phyloP scores from a whole-genome alignment of 2,888 invertebrate genomes.

The Muschampia plurimacula region DNA sequence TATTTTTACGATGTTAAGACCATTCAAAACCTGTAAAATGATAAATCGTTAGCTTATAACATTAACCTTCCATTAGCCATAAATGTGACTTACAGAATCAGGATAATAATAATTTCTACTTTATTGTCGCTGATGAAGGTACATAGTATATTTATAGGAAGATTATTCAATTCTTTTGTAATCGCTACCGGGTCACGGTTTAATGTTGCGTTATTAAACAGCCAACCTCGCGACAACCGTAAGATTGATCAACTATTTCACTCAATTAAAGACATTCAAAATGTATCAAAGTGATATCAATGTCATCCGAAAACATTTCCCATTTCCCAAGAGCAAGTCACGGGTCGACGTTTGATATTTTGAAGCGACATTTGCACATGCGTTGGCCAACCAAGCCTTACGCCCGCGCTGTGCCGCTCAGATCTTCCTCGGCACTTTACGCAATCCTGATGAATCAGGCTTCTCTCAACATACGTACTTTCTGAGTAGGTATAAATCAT shows the following conservation, averaged over 20 bases:
- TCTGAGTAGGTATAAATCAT: slow-evolving; percentile 29
- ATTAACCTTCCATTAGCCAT: slow-evolving; percentile 6
- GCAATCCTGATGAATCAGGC: slow-evolving; percentile 63
- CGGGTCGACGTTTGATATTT: slow-evolving; percentile 76
- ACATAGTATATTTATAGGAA: slow-evolving; percentile 7
- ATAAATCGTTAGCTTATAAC: slow-evolving; percentile 5
- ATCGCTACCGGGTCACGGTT: slow-evolving; percentile 31
- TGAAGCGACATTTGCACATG: slow-evolving; percentile 73
- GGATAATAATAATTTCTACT: background rate
- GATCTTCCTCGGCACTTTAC: slow-evolving; percentile 62
- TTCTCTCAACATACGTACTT: slow-evolving; percentile 46
- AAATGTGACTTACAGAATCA: slow-evolving; percentile 19
- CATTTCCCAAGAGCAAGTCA: slow-evolving; percentile 68
- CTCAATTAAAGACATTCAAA: slow-evolving; percentile 38
- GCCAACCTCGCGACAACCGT: slow-evolving; percentile 19
- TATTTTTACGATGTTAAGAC: background rate
- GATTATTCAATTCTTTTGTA: slow-evolving; percentile 24
- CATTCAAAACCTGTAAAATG: background rate
- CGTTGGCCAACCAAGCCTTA: slow-evolving; percentile 66
- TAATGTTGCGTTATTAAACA: slow-evolving; percentile 31
- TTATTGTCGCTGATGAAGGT: slow-evolving; percentile 14
- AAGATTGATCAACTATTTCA: slow-evolving; percentile 35
- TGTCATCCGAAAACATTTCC: slow-evolving; percentile 54
- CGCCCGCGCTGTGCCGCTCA: slow-evolving; percentile 54
- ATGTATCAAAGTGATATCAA: slow-evolving; percentile 49